These are phyloP conservation scores for Pituophis catenifer DNA, from an alignment of 2,113 vertebrate species.

Conservation along the genomic window DNA sequence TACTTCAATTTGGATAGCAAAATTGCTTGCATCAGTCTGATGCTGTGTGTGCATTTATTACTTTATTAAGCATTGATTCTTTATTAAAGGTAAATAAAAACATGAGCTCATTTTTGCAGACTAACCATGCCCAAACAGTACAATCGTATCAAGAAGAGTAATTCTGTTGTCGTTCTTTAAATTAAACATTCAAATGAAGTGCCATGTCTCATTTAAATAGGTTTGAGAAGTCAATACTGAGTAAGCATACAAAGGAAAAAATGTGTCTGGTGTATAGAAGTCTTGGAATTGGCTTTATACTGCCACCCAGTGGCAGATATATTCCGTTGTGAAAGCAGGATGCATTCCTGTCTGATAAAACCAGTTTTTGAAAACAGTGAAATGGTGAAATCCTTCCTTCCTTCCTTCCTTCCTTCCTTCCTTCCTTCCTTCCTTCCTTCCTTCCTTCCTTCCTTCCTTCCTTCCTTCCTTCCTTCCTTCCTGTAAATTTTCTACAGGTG, in stretches of 20 bases:
- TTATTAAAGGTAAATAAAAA: slow-evolving; percentile 10
- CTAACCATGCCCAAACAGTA: neutral
- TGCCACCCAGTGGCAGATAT: slow-evolving; percentile 4
- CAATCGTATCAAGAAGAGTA: neutral
- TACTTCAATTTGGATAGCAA: neutral
- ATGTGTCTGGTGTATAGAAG: neutral
- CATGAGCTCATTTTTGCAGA: neutral
- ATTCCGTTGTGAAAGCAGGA: slow-evolving; percentile 8
- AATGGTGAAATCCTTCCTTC: neutral
- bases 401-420: neutral
- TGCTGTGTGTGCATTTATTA: neutral
- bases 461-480: neutral
- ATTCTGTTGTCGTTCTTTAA: neutral
- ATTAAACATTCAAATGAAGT: slow-evolving; percentile 40
- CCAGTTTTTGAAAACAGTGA: neutral
- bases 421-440: neutral
- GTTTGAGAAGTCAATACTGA: slow-evolving; percentile 19
- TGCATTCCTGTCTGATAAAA: neutral
- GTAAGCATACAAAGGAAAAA: neutral
- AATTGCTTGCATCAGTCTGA: neutral
- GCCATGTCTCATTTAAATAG: neutral
- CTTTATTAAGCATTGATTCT: neutral
- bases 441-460: neutral
- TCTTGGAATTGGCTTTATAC: slow-evolving; percentile 3
- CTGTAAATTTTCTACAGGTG: neutral